A percentile compares a stretch with the other conserved stretches of the same genome.
phyloP scores from a whole-genome alignment of 2,113 vertebrate genomes.

The Aphelocoma coerulescens region DNA sequence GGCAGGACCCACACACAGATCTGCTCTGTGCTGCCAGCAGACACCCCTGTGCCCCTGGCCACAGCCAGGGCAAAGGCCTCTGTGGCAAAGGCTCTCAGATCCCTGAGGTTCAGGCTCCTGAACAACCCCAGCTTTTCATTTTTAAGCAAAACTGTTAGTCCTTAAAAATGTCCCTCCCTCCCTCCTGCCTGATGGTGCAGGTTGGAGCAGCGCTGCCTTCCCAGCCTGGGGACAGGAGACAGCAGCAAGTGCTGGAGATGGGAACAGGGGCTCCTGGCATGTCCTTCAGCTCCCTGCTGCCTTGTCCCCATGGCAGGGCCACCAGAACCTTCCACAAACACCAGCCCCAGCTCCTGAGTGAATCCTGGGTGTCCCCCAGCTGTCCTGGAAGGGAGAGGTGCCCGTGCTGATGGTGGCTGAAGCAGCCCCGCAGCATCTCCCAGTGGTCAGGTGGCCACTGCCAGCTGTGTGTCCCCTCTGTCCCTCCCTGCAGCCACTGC shows the following conservation, averaged over 20 bases:
- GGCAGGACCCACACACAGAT: neutral
- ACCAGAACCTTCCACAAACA: neutral
- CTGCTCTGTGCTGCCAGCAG: neutral
- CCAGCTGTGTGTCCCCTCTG: neutral
- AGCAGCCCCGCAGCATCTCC: neutral
- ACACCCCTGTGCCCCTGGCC: rapidly evolving
- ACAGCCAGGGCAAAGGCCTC: neutral
- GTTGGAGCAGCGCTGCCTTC: neutral
- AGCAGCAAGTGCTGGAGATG: neutral
- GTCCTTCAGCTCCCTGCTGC: neutral
- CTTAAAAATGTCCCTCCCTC: neutral
- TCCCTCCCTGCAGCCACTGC: neutral
- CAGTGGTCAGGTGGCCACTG: neutral
- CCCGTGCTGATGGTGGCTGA: rapidly evolving
- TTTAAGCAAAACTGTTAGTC: neutral
- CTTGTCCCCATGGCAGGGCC: neutral
- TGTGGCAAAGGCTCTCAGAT: neutral
- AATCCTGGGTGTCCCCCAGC: too few relatives aligned
- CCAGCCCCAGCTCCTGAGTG: neutral
- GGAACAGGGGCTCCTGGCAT: neutral
- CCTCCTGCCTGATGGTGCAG: rapidly evolving
- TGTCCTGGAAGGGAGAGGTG: neutral
- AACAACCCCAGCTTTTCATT: neutral
- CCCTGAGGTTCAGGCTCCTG: neutral
- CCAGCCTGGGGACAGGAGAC: neutral